Conservation (phyloP, 2,797 vertebrate genomes). For the Paguma larvata region DNA sequence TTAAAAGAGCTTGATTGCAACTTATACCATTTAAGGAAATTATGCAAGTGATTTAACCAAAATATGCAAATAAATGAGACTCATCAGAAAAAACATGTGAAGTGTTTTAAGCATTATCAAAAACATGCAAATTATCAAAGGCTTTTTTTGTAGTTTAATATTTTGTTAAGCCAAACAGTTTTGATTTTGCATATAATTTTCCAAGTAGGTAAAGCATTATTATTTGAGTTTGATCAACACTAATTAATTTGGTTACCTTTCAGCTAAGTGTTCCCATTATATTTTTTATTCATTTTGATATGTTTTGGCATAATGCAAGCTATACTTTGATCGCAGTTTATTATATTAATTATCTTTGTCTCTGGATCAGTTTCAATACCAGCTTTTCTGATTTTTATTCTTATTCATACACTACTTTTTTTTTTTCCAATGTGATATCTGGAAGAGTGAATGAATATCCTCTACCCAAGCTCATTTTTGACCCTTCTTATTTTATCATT, state of each 20-base stretch:
- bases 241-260: background rate
- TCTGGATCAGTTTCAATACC: background rate
- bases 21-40: conserved; percentile 12
- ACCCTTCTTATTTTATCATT: background rate
- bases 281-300: background rate
- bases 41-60: background rate
- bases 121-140: conserved; percentile 25
- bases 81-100: background rate
- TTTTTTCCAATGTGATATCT: background rate
- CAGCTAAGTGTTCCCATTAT: background rate
- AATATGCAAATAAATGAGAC: conserved; percentile 37
- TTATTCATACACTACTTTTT: background rate
- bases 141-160: conserved; percentile 23
- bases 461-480: background rate
- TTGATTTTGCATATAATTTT: conserved; percentile 39
- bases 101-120: conserved; percentile 18
- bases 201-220: background rate
- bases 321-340: background rate
- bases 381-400: conserved; percentile 2
- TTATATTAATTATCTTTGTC: background rate
- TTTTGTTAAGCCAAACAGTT: background rate
- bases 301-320: background rate
- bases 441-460: background rate
- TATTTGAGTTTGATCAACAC: conserved; percentile 37
- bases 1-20: conserved; percentile 21